Base-by-base conservation (phyloP, 2,113 vertebrate species). In the Trematomus loennbergii region DNA sequence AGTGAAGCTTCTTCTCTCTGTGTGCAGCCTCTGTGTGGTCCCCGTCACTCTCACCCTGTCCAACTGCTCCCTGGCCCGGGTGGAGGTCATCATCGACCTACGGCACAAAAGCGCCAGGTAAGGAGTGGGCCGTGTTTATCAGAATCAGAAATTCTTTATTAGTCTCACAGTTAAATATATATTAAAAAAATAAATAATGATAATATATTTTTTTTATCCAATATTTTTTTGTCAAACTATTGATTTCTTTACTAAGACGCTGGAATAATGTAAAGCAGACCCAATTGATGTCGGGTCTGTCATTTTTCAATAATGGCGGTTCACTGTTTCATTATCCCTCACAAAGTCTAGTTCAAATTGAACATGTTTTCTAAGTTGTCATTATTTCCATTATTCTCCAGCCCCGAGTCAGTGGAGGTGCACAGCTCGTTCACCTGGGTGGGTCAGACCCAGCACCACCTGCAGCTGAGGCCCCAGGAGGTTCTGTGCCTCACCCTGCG, bases 361-460 rank as follows among this genome's bases (percentile, higher is more conserved):
- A 72, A 22, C 5, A 11, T n/a, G 5, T 55, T 54, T n/a, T 20
- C 54, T 70, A 2, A 20, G 0, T 5, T 36, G 33, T 57, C 33
- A 49, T 17, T 40, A 40, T 40, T 8, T 46, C 5, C 3, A 1
- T 58, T 3, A n/a, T 54, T 54, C 84, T 86, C 4, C 91, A 99
- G 98, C 88, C 91, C 95, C 0, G 98, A 99, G 91, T 93, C 95
- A 8, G 69, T 96, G 83, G 97, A 98, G 89, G 91, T 96, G 74
- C 97, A 98, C 69, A 96, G 96, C 74, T 95, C 96, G 0, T 99
- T 99, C 85, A 96, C 96, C 0, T 99, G 98, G 98, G 96, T 99
- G 75, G 98, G 98, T 43, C 97, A 99, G 92, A 98, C 95, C 2
- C 97, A 97, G 53, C 97, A 98, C 92, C 97, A 96, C 89, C 94